Evolutionary conservation across 2,797 vertebrate genomes (phyloP).

Genomic region (Aldrovandia affinis): DNA sequence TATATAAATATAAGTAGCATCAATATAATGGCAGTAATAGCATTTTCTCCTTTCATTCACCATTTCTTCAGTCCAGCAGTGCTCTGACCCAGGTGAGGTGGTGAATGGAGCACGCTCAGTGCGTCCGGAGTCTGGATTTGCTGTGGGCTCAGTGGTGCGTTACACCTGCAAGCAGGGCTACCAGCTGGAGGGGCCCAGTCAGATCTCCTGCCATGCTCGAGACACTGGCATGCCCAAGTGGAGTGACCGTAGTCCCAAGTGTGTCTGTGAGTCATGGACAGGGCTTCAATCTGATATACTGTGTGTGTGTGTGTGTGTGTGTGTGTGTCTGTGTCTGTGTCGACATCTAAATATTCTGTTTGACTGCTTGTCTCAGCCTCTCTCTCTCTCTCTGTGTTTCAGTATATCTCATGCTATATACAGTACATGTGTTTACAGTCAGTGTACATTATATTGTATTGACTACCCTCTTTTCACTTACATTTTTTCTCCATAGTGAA

Average conservation of each 20-base stretch:
- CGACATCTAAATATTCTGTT: background rate
- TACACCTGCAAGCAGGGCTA: slow-evolving; percentile 92
- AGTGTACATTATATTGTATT: background rate
- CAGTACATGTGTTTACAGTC: background rate
- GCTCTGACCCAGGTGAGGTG: slow-evolving; percentile 87
- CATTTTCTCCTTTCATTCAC: background rate
- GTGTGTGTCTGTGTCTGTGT: background rate
- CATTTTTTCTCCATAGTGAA: slow-evolving; percentile 68
- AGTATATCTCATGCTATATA: background rate
- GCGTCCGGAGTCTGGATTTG: slow-evolving; percentile 82
- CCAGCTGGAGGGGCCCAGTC: slow-evolving; percentile 84
- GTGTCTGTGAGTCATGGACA: slow-evolving; percentile 82
- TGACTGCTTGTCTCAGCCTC: background rate
- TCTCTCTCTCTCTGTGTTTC: background rate
- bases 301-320: background rate
- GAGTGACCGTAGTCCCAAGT: slow-evolving; percentile 92
- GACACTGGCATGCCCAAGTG: slow-evolving; percentile 91
- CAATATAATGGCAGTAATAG: background rate
- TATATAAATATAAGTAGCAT: background rate
- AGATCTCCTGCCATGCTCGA: slow-evolving; percentile 87
- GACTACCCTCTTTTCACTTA: background rate
- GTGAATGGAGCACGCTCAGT: slow-evolving; percentile 86
- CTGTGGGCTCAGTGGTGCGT: slow-evolving; percentile 85
- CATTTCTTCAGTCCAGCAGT: slow-evolving; percentile 80
- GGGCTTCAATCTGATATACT: background rate